Evolutionary conservation across 1,140 invertebrate genomes (phyloP), one percentile per base, ranked within the genome.

Genomic region (Arctopsyche grandis): DNA sequence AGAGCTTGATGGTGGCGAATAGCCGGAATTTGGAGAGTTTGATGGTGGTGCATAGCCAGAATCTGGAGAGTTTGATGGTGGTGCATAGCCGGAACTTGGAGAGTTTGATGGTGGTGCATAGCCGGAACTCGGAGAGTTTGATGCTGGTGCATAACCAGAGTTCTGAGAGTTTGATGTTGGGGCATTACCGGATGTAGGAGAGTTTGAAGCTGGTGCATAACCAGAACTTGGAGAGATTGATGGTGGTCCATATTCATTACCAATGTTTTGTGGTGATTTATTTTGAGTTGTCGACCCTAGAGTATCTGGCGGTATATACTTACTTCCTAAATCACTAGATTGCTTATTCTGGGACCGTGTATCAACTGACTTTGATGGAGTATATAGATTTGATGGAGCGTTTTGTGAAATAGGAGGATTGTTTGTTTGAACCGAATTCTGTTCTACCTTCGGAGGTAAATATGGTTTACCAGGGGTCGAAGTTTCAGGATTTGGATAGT

Each of bases 181-280:
- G 3, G 16, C 48, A 52, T 52, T 5, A 5, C 12, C 16, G 12
- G 10, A 14, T 5, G 3, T 52, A 4, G 48, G 10, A 52, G 48
- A 38, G 29, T 38, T 38, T 38, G 29, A 14, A 5, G 48, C 3
- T 52, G 16, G 16, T 52, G 1, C 16, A 52, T 52, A 14, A 5
- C 10, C 16, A 52, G 48, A 38, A 38, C 7, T 38, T 4, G 29
- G 29, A 38, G 29, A 9, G 5, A 29, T 66, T 12, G 52, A n/a
- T 29, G 79, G 74, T 22, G 79, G 79, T 22, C 73, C 58, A 69
- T 80, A 80, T 26, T 78, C 60, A 19, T 60, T 71, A 43, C 19
- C 43, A n/a, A 76, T 9, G 21, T 46, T 16, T 71, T 73, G 48
- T 60, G 77, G 12, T 60, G 58, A 5, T 4, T 19, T n/a, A 38